Conservation (phyloP, 2,113 vertebrate genomes). For the Todiramphus saurophagus region DNA sequence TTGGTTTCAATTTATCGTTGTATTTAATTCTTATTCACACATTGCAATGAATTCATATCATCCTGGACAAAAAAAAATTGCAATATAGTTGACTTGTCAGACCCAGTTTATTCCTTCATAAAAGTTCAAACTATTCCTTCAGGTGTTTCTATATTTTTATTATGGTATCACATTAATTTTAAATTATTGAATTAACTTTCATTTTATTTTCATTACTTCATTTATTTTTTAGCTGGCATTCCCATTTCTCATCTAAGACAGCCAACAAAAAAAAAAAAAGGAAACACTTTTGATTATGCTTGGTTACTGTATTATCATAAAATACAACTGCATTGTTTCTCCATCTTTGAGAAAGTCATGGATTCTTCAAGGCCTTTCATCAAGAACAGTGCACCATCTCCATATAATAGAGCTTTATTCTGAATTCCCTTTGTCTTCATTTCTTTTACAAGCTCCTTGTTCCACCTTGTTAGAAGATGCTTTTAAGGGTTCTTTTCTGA, state of each 20-base stretch:
- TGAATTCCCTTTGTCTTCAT: neutral
- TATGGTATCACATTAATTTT: neutral
- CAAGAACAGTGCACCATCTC: neutral
- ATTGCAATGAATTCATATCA: neutral
- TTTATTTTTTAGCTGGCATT: neutral
- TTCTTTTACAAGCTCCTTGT: neutral
- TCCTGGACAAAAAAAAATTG: neutral
- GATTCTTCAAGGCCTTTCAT: neutral
- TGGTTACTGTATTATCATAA: neutral
- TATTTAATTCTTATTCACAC: neutral
- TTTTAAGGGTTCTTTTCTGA: neutral
- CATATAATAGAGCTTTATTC: neutral
- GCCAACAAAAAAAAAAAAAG: neutral
- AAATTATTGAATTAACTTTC: neutral
- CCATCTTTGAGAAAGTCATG: neutral
- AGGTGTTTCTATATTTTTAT: neutral
- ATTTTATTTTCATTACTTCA: neutral
- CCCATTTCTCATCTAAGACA: neutral
- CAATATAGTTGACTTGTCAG: neutral
- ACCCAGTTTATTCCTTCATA: neutral
- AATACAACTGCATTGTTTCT: neutral
- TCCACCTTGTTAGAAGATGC: neutral
- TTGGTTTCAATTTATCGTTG: neutral
- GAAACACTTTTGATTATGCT: neutral
- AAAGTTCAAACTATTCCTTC: neutral